Evolutionary conservation across 1,140 invertebrate species (phyloP).

Genomic region (Saccostrea cuccullata): DNA sequence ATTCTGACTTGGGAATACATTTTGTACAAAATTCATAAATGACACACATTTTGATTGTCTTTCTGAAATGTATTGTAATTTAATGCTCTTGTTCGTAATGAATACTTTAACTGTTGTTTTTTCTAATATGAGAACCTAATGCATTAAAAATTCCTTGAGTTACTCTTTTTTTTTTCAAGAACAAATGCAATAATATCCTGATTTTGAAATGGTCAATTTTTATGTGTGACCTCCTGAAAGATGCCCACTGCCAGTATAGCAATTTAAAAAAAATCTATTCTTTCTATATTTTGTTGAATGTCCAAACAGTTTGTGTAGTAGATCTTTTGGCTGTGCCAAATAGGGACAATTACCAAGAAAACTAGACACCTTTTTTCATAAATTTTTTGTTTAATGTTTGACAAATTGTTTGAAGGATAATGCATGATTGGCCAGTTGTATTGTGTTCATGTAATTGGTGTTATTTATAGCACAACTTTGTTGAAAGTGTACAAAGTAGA

Average conservation of each 20-base stretch:
- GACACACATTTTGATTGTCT: background rate
- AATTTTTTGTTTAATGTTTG: background rate
- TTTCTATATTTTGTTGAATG: background rate
- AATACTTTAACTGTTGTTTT: background rate
- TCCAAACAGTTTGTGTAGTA: background rate
- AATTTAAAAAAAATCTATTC: background rate
- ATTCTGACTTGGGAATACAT: background rate
- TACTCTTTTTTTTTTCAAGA: background rate
- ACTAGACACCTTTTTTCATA: background rate
- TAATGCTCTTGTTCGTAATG: background rate
- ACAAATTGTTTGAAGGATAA: background rate
- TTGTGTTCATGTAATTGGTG: conserved; percentile 1
- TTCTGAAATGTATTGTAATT: background rate
- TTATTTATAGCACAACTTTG: background rate
- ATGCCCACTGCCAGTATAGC: background rate
- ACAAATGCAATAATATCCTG: background rate
- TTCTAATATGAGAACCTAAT: background rate
- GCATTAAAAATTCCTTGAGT: background rate
- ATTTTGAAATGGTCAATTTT: background rate
- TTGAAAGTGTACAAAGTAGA: background rate
- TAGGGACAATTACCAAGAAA: background rate
- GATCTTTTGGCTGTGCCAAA: background rate
- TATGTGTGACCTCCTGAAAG: background rate
- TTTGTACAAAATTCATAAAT: too few relatives aligned
- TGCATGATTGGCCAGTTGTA: background rate